phyloP scores from a whole-genome alignment of 2,113 vertebrate genomes.

The Ahaetulla prasina region DNA sequence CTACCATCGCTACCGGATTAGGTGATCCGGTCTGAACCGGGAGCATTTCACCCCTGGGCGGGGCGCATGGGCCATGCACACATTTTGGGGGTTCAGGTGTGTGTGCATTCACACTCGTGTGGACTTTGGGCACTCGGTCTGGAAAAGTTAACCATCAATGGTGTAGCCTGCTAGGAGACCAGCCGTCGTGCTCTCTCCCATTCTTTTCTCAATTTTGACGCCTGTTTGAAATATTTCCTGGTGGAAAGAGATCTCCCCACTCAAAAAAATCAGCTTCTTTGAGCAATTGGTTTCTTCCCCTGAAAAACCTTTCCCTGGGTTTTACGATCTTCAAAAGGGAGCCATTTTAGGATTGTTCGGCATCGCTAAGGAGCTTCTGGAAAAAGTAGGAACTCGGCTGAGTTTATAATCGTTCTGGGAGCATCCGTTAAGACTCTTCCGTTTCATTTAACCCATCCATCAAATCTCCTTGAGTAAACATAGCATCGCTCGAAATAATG shows the following conservation, averaged over 20 bases:
- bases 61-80: too few species aligned
- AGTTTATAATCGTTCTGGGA: neutral
- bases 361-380: neutral
- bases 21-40: too few species aligned
- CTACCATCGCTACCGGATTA: too few species aligned
- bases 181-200: neutral
- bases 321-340: neutral
- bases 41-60: too few species aligned
- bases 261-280: too few species aligned
- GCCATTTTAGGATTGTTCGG: neutral
- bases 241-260: fast-evolving
- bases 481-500: neutral
- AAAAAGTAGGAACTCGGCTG: neutral
- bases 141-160: too few species aligned
- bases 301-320: neutral
- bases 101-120: too few species aligned
- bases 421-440: neutral
- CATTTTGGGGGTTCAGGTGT: too few species aligned
- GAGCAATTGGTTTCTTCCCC: neutral
- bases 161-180: neutral
- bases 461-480: neutral
- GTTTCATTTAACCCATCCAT: neutral
- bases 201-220: fast-evolving
- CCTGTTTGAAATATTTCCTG: neutral
- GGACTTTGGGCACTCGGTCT: too few species aligned